These are phyloP conservation scores for Ligdia adustata DNA, from an alignment of 2,888 invertebrate genomes.

Conservation along the genomic window DNA sequence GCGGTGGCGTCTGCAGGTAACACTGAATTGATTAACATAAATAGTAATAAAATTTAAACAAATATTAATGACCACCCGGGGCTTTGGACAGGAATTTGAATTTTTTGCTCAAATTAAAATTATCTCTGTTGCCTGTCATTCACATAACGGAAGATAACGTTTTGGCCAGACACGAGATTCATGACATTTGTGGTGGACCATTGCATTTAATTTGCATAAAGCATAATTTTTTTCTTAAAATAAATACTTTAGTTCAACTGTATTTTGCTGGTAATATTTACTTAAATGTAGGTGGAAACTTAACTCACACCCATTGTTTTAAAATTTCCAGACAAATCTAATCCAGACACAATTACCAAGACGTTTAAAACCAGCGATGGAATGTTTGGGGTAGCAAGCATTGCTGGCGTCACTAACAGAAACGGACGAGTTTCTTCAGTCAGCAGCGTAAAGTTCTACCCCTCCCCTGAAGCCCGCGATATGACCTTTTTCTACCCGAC, in stretches of 20 bases:
- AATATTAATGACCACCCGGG: constrained; percentile 14
- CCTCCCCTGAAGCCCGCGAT: constrained; percentile 30
- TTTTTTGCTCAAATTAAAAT: constrained; percentile 14
- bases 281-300: no score
- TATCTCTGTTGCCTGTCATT: constrained; percentile 8
- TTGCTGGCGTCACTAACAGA: constrained; percentile 56
- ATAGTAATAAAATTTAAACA: neutral
- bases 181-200: neutral
- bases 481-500: constrained; percentile 24
- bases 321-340: constrained; percentile 20
- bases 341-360: constrained; percentile 22
- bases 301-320: no score
- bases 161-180: neutral
- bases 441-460: constrained; percentile 56
- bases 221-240: neutral
- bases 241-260: no score
- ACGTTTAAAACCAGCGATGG: constrained; percentile 39
- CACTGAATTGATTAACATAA: constrained; percentile 41
- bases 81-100: constrained; percentile 10
- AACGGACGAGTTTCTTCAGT: constrained; percentile 60
- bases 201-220: constrained; percentile 15
- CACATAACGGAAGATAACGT: constrained; percentile 14
- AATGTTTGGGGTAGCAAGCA: constrained; percentile 54
- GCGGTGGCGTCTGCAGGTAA: constrained; percentile 47
- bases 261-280: no score